Base-by-base conservation (phyloP, 2,797 vertebrate genomes). In the Thunnus albacares region DNA sequence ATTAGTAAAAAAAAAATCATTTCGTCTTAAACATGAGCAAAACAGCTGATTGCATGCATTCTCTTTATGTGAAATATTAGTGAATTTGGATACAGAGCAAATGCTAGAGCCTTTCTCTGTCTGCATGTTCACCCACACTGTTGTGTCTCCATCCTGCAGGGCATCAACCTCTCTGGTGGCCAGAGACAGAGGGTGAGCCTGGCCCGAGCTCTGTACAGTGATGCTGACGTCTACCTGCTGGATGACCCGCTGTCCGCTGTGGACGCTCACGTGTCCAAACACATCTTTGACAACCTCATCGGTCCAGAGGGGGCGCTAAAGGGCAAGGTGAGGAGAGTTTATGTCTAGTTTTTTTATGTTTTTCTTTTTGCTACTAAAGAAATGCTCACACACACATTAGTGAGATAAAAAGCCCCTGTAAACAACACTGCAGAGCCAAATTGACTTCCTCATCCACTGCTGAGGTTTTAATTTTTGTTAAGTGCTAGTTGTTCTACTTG, bases 181-280 rank as follows among this genome's bases (percentile, higher is more conserved):
- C 98, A 99, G 95, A 95, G 97, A 66, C 98, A 99, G 93, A 94
- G 98, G 4, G 96, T 99, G 81, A 99, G 98, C 82, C 89, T 99
- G 55, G 98, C 98, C 41, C 95, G 98, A 1, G 97, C 98, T 0
- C 95, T 99, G 52, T 99, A 98, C 93, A 98, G 97, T 6, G 92
- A 96, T 11, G 83, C 97, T 0, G 98, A 99, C 0, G 82, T 98
- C 38, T 97, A 97, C 88, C 94, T 99, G 12, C 90, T 99, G 83
- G 98, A 99, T 0, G 98, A 99, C 76, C 98, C 98, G 1, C 95
- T 99, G 43, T 99, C 98, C 0, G 98, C 98, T 0, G 98, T 99
- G 86, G 98, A 99, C 47, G 96, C 98, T 0, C 98, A 99, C 0
- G 98, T 99, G 43, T 95, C 97, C 74, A 99, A 97, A 89, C 98